Evolutionary conservation across 2,797 vertebrate genomes (phyloP), one percentile per base, ranked within the genome.

Genomic region (Lateolabrax maculatus): DNA sequence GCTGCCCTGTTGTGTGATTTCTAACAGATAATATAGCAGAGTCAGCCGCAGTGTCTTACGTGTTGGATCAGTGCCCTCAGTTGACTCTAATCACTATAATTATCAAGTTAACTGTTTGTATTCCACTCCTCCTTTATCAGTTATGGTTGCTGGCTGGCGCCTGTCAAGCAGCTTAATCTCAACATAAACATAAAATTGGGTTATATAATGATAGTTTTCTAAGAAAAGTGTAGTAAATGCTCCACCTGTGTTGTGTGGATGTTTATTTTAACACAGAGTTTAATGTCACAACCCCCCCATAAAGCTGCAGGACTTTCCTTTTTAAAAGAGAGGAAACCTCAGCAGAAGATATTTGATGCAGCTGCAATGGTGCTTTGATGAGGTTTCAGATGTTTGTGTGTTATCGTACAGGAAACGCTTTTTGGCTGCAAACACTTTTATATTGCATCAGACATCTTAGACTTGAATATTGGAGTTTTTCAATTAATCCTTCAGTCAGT

Each of bases 121-220:
- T 57, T 48, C 13, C 44, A 18, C 18, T 36, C 36, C 16, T 49
- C 18, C 36, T 19, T 64, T 66, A 72, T 90, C 36, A 61, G 43
- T 53, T 21, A 5, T 18, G 3, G 48, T 23, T 15, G 52, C 51
- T 27, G 10, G 43, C 23, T 52, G 76, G 72, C 9, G 18, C 41
- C 64, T 21, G n/a, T 75, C 48, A 18, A 18, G 4, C 19, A 63
- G 21, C 49, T 48, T n/a, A n/a, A n/a, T n/a, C n/a, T n/a, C n/a
- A n/a, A 27, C 44, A 65, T 8, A 77, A 66, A 58, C 9, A 61
- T 56, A 53, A 75, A 52, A 10, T 2, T 56, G 31, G 57, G 10
- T 53, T 31, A 0, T 36, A 23, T 27, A 31, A 52, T 10, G 7
- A 65, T 60, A 6, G 9, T 15, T 49, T 25, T 25, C 3, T 11